Conservation (phyloP, 2,113 vertebrate species). For the Calonectris borealis region DNA sequence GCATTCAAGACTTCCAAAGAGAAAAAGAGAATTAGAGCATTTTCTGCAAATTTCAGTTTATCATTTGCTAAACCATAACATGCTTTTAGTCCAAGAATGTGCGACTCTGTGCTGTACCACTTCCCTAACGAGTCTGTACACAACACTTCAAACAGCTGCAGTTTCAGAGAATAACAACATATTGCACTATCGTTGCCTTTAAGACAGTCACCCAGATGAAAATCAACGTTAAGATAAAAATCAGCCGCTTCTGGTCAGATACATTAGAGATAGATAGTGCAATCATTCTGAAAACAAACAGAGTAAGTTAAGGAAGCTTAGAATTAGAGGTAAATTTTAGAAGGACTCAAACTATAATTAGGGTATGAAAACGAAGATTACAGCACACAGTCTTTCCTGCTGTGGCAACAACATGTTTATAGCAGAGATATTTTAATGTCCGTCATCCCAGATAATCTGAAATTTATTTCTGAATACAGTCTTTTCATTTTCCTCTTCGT, state of each 20-base stretch:
- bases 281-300: not conserved
- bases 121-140: not conserved
- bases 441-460: not conserved
- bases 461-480: not conserved
- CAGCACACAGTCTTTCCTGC: not conserved
- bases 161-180: not conserved
- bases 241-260: not conserved
- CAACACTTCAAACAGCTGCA: not conserved
- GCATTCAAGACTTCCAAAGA: not conserved
- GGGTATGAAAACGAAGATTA: not conserved
- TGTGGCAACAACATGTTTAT: not conserved
- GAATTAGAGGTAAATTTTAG: not conserved
- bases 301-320: not conserved
- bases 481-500: not conserved
- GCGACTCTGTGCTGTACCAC: not conserved
- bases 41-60: not conserved
- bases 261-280: accelerated
- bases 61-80: not conserved
- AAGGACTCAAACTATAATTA: not conserved
- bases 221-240: not conserved
- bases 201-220: not conserved
- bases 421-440: not conserved
- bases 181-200: not conserved
- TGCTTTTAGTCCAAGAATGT: not conserved
- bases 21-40: not conserved